These are phyloP conservation scores for Pogonocherus hispidulus DNA, from an alignment of 2,888 invertebrate genomes.

Conservation along the genomic window DNA sequence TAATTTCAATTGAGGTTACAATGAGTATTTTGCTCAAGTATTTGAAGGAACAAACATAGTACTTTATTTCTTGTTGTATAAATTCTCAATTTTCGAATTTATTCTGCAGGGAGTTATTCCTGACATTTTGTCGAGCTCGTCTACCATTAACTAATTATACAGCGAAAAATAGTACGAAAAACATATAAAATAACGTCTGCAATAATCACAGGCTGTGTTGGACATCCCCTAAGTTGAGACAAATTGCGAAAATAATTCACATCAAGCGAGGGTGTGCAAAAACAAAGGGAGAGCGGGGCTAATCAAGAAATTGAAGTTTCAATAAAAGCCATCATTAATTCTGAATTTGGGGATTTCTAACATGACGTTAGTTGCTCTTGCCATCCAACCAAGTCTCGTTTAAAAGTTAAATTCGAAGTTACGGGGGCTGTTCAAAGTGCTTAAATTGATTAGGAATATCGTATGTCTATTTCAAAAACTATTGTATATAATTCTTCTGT, in stretches of 20 bases:
- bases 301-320: constrained; percentile 74
- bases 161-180: background rate
- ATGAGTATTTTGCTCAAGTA: no score
- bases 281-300: constrained; percentile 53
- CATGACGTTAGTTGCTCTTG: constrained; percentile 30
- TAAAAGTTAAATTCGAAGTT: constrained; percentile 7
- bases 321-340: constrained; percentile 82
- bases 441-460: no score
- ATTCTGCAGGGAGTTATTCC: background rate
- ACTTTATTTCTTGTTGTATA: no score
- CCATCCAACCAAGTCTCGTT: constrained; percentile 21
- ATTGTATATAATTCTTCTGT: no score
- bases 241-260: constrained; percentile 66
- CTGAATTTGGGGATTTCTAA: constrained; percentile 67
- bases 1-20: no score
- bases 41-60: no score
- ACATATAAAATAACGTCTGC: constrained; percentile 18
- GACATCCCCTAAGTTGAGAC: constrained; percentile 55
- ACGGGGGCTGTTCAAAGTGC: constrained; percentile 13
- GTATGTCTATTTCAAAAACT: no score
- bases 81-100: background rate
- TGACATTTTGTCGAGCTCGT: background rate
- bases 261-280: constrained; percentile 48
- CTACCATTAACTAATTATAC: background rate
- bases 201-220: constrained; percentile 40